These are phyloP conservation scores for Capromys pilorides DNA, from an alignment of 2,797 vertebrate genomes.

Conservation along the genomic window DNA sequence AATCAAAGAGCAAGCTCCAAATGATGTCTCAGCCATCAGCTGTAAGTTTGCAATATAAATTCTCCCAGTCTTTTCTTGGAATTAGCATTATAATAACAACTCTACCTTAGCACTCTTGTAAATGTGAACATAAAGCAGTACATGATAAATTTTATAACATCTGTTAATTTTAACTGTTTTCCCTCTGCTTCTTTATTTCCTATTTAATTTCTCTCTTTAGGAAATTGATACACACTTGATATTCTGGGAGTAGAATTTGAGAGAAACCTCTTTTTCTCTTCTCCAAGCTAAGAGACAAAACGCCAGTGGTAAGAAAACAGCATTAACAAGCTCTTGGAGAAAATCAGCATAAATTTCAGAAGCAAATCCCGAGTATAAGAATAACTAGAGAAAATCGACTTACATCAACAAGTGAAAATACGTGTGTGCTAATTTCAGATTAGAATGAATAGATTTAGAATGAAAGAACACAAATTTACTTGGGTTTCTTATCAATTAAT, in stretches of 20 bases:
- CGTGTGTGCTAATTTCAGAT: not conserved
- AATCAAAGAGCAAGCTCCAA: not conserved
- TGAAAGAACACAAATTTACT: not conserved
- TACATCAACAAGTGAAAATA: constrained; percentile 10
- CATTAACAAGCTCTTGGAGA: not conserved
- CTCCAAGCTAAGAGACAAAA: constrained; percentile 10
- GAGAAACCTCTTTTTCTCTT: not conserved
- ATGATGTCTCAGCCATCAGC: not conserved
- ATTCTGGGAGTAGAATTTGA: not conserved
- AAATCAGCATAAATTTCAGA: not conserved
- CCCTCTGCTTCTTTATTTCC: not conserved
- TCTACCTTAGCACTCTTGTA: not conserved
- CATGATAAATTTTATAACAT: not conserved
- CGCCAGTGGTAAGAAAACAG: not conserved
- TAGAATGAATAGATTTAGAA: not conserved
- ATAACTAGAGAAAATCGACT: not conserved
- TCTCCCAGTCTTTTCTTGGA: not conserved
- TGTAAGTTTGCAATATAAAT: not conserved
- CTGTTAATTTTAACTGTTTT: not conserved
- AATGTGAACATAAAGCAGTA: not conserved
- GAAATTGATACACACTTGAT: not conserved
- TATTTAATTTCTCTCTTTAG: not conserved
- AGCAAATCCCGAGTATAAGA: not conserved
- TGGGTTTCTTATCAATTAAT: constrained; percentile 1
- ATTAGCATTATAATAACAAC: not conserved